Conservation (phyloP, 2,797 vertebrate genomes). For the Paratrypauchen microcephalus region DNA sequence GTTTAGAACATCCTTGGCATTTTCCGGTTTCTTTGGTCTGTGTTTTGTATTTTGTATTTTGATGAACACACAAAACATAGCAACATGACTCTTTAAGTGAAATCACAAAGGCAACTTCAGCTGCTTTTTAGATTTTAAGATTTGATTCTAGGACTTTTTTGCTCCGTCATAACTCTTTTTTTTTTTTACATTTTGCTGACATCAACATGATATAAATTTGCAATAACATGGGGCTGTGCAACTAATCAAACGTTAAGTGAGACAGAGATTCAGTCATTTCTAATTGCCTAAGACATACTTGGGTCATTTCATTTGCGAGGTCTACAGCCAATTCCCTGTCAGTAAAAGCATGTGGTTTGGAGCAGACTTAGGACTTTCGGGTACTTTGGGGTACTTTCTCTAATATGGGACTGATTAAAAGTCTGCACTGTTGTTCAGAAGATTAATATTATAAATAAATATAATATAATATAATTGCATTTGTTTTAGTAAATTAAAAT, state of each 20-base stretch:
- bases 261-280: not conserved
- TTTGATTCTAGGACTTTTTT: too few relatives aligned
- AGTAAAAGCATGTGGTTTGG: too few relatives aligned
- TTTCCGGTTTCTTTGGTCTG: not conserved
- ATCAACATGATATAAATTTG: not conserved
- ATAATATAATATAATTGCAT: too few relatives aligned
- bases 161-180: not conserved
- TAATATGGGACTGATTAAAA: too few relatives aligned
- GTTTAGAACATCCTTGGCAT: conserved; percentile 22
- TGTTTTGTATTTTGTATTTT: not conserved
- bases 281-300: not conserved
- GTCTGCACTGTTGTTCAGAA: too few relatives aligned
- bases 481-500: too few relatives aligned
- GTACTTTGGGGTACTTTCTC: too few relatives aligned
- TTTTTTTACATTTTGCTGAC: not conserved
- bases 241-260: not conserved
- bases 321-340: not conserved
- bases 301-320: not conserved
- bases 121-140: not conserved
- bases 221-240: not conserved
- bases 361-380: too few relatives aligned
- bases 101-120: not conserved
- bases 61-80: not conserved
- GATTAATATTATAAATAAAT: too few relatives aligned
- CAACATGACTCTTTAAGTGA: not conserved